Base-by-base conservation (phyloP, 2,888 invertebrate species). In the Dugesia japonica region DNA sequence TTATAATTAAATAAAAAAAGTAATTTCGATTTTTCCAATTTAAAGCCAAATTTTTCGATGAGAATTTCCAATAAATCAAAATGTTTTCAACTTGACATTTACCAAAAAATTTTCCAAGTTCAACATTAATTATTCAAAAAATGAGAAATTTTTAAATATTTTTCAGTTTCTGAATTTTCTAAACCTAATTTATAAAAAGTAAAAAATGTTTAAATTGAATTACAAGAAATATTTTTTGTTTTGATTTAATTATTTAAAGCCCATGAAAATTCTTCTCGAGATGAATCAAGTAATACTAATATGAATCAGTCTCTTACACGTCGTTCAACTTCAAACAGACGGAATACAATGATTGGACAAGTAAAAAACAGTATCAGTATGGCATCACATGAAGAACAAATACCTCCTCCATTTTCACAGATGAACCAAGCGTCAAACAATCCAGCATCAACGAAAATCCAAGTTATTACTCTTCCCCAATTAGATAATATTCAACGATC, bases 401-500 rank as follows among this genome's bases (percentile, higher is more conserved):
- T 31, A 4, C 13, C 31, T 7, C 31, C 31, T 7, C 56, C 56
- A 9, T 56, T 13, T 56, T 56, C 23, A 7, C 56, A n/a, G 4
- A 7, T 23, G 17, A 56, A 42, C 23, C 42, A 23, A 17, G 56
- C 27, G 4, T 27, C 75, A 15, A 71, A 1, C n/a, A 75, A 75
- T 23, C 26, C 26, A 26, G 28, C 28, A 26, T 26, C 76, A 28
- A 80, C 81, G 17, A 82, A 82, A 27, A 79, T 82, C 76, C 84
- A 84, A 71, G 81, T 84, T 1, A 79, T 84, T 28, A 82, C 82
- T 26, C 83, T 84, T 73, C 84, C 84, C 17, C 84, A 84, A 77
- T 81, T 84, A 38, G 84, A 84, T 78, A 82, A 83, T 75, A 84
- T 84, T 72, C 82, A 82, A 78, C 79, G 84, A 71, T 82, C 82